Evolutionary conservation across 2,797 vertebrate genomes (phyloP).

Genomic region (Petrocephalus schoutedeni): DNA sequence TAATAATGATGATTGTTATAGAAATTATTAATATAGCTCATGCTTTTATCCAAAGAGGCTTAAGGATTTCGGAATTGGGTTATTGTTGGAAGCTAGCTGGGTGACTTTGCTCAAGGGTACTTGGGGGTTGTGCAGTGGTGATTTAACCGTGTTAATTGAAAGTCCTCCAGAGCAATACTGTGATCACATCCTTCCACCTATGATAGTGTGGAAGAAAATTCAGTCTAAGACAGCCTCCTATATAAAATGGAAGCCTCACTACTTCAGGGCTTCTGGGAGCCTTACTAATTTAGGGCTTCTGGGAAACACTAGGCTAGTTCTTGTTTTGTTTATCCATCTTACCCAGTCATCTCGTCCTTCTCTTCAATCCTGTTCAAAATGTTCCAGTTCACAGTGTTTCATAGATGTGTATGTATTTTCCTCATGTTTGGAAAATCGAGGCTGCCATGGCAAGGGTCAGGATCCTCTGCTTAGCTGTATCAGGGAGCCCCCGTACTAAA

Average conservation of each 20-base stretch:
- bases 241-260: neutral
- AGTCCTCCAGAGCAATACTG: neutral
- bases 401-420: neutral
- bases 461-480: neutral
- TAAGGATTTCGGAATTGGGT: slow-evolving; percentile 12
- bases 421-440: slow-evolving; percentile 8
- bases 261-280: neutral
- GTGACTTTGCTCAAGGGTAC: slow-evolving; percentile 17
- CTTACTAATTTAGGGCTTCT: neutral
- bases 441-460: neutral
- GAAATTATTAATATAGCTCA: slow-evolving; percentile 13
- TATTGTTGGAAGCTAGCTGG: slow-evolving; percentile 1
- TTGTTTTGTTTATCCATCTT: slow-evolving; percentile 10
- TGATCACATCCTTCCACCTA: neutral
- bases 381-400: neutral
- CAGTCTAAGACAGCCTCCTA: neutral
- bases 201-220: neutral
- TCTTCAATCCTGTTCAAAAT: neutral
- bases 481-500: slow-evolving; percentile 31
- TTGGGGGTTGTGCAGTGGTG: neutral
- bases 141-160: neutral
- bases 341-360: slow-evolving; percentile 8
- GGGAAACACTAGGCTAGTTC: neutral
- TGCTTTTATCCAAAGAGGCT: slow-evolving; percentile 13
- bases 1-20: slow-evolving; percentile 11